Conservation (phyloP, 23 tunicate genomes). For the Diplosoma virens region DNA sequence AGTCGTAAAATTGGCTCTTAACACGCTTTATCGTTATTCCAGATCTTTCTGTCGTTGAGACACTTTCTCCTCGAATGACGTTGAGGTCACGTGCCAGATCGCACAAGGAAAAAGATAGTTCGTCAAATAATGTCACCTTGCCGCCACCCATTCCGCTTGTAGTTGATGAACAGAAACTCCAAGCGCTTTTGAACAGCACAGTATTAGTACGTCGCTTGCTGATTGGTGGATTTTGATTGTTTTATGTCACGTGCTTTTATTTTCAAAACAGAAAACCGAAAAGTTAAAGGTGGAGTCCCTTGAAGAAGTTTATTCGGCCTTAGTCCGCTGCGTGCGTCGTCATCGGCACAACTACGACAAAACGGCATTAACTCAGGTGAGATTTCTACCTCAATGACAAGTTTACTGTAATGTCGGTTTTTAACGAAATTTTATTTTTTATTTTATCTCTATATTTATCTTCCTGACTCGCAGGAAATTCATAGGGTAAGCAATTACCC, state of each 20-base stretch:
- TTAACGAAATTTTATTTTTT: no score
- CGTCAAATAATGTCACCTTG: background rate
- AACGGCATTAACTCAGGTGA: conserved; percentile 47
- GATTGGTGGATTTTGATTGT: background rate
- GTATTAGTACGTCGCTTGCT: conserved; percentile 41
- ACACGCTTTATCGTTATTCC: no score
- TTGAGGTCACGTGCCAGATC: conserved; percentile 1
- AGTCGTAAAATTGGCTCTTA: no score
- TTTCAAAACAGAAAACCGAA: background rate
- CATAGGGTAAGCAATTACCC: no score
- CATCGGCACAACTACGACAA: conserved; percentile 51
- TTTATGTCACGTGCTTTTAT: background rate
- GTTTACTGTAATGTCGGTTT: no score
- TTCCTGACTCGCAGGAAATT: no score
- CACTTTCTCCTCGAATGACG: conserved; percentile 22
- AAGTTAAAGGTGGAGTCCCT: conserved; percentile 33
- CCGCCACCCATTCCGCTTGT: conserved; percentile 63
- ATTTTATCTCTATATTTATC: no score
- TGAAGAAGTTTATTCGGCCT: conserved; percentile 46
- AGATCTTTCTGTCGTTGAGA: no score
- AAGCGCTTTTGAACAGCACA: conserved; percentile 17
- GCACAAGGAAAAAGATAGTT: background rate
- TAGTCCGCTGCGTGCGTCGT: conserved; percentile 32
- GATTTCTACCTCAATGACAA: no score
- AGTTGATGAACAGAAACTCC: conserved; percentile 45